Conservation (phyloP, 2,888 invertebrate genomes). For the Drosophila barbarae region DNA sequence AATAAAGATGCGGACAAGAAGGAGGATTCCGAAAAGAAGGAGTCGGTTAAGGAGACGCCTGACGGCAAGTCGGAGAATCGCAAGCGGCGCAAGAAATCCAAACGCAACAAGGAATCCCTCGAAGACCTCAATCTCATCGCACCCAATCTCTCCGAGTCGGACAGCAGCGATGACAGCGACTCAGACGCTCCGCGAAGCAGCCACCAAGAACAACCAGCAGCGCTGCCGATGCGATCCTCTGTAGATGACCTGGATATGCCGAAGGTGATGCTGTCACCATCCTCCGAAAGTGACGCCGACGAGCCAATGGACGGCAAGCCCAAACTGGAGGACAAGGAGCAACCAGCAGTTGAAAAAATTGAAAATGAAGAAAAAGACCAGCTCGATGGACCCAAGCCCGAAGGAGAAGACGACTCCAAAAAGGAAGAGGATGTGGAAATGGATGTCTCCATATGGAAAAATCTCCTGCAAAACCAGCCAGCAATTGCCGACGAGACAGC, state of each 20-base stretch:
- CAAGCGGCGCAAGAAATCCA: conserved; percentile 78
- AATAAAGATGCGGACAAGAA: neutral
- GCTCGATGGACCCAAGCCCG: conserved; percentile 7
- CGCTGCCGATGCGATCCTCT: conserved; percentile 53
- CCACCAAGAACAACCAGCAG: conserved; percentile 4
- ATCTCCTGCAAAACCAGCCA: conserved; percentile 70
- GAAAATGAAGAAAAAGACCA: conserved; percentile 10
- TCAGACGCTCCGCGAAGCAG: conserved; percentile 58
- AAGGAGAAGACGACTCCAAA: conserved; percentile 38
- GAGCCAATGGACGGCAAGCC: conserved; percentile 38
- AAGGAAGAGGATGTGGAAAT: conserved; percentile 24
- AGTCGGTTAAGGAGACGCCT: neutral
- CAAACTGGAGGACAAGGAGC: conserved; percentile 16
- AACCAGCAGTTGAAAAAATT: neutral
- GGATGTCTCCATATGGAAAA: conserved; percentile 74
- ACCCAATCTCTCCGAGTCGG: conserved; percentile 91
- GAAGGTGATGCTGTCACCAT: conserved; percentile 77
- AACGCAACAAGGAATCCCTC: conserved; percentile 75
- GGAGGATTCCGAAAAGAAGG: conserved; percentile 21
- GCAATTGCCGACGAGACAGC: conserved; percentile 35
- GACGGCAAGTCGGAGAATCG: conserved; percentile 51
- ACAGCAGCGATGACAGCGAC: conserved; percentile 87
- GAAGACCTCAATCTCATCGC: conserved; percentile 88
- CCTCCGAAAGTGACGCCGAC: conserved; percentile 71
- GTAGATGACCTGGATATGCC: conserved; percentile 70